These are phyloP conservation scores for Trypoxylon attenuatum DNA, from an alignment of 2,888 invertebrate genomes.

Conservation along the genomic window DNA sequence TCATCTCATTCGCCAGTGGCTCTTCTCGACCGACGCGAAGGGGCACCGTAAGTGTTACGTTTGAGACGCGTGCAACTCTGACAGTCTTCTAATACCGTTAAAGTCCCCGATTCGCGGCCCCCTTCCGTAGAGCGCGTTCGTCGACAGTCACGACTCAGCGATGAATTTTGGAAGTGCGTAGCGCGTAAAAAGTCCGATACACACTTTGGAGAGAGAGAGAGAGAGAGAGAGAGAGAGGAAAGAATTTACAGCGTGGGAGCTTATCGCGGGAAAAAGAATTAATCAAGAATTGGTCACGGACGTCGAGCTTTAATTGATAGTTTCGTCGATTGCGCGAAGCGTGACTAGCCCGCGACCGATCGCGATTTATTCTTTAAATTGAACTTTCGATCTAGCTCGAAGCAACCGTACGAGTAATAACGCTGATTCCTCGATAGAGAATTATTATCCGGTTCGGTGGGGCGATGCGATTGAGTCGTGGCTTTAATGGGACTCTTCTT, in stretches of 20 bases:
- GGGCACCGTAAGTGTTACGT: not conserved
- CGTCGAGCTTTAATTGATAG: not conserved
- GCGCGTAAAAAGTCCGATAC: too few species aligned
- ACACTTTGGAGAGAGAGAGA: too few species aligned
- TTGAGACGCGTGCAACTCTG: not conserved
- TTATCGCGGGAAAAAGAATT: not conserved
- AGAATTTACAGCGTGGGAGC: too few species aligned
- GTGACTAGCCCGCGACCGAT: not conserved
- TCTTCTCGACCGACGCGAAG: not conserved
- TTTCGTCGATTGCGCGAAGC: not conserved
- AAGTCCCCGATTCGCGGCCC: not conserved
- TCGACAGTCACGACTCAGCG: too few species aligned
- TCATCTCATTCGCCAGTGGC: not conserved
- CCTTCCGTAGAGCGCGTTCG: too few species aligned
- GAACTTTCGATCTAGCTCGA: not conserved
- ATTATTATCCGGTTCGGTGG: too few species aligned
- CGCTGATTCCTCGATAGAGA: too few species aligned
- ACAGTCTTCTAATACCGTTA: slow-evolving; percentile 12
- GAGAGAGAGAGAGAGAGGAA: too few species aligned
- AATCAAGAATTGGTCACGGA: not conserved
- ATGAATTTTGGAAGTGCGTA: too few species aligned
- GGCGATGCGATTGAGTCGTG: too few species aligned
- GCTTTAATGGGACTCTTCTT: too few species aligned
- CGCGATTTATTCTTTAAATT: not conserved
- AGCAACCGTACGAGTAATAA: too few species aligned